Percentiles rank a stretch among this genome's conserved stretches.
Conservation (phyloP, 2,888 invertebrate genomes). For the Phorcus lineatus region DNA sequence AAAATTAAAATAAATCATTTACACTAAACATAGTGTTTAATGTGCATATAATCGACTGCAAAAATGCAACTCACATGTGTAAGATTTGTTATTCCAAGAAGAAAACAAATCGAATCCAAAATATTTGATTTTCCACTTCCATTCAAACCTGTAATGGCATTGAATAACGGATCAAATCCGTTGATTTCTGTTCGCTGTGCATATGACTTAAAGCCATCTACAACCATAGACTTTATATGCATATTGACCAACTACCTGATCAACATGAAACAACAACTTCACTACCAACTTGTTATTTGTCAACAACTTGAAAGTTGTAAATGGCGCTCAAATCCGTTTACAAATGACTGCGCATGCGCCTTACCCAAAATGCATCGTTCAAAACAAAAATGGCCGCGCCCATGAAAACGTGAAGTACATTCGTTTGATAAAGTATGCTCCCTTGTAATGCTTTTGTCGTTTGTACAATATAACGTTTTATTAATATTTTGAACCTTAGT, state of each 20-base stretch:
- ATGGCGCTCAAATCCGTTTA: slow-evolving; percentile 22
- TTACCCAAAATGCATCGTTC: not conserved
- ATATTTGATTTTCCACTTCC: slow-evolving; percentile 99
- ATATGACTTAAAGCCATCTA: slow-evolving; percentile 99
- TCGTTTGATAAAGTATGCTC: too few relatives aligned
- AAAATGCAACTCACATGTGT: slow-evolving; percentile 82
- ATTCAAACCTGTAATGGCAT: slow-evolving; percentile 98
- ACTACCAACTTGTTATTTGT: not conserved
- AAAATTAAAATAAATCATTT: not conserved
- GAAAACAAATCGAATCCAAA: slow-evolving; percentile 97
- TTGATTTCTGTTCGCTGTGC: slow-evolving; percentile 92
- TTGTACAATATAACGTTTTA: too few relatives aligned
- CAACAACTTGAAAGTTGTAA: slow-evolving; percentile 5
- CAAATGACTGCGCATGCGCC: not conserved
- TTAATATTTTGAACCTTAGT: too few relatives aligned
- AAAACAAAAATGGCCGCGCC: slow-evolving; percentile 20
- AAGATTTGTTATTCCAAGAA: slow-evolving; percentile 94
- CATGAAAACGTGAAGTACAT: not conserved
- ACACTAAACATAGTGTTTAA: too few relatives aligned
- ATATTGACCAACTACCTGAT: slow-evolving; percentile 77
- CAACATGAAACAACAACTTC: not conserved
- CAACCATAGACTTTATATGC: slow-evolving; percentile 92
- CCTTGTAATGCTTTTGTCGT: too few relatives aligned
- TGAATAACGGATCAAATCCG: slow-evolving; percentile 95
- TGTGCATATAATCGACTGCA: too few relatives aligned